Evolutionary conservation across 2,888 invertebrate species (phyloP), one percentile per base, ranked within the genome.

Genomic region (Spodoptera exigua): DNA sequence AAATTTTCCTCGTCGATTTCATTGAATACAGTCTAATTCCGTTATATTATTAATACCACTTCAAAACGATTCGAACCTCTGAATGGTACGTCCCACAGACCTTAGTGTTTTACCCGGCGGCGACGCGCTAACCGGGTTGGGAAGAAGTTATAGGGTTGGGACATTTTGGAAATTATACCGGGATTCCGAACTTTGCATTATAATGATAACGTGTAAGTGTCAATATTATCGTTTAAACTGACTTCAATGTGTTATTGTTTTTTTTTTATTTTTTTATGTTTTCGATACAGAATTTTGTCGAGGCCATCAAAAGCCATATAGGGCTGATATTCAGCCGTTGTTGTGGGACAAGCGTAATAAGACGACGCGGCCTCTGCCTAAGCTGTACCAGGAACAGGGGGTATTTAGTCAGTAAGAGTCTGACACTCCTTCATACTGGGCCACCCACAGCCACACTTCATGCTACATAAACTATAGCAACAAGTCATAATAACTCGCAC

Each of bases 41-140:
- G 77, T 72, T 79, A 78, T 49, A 56, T 62, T 79, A 81, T 81
- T 80, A 79, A 77, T 78, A 78, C 54, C 57, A 60, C 63, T 76
- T 73, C 71, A 76, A 66, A 60, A 17, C 74, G 71, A 67, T 73
- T 76, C 74, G 79, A 72, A 71, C 67, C 77, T 66, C 69, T 76
- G 74, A 69, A 66, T 73, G 70, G 66, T 57, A 35, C 70, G 74
- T 61, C 79, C 79, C 68, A 81, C 75, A 74, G 69, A 81, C 77
- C 81, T 83, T 75, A 64, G 53, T 61, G 59, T 58, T 74, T 61
- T 56, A 64, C 70, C 78, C 64, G 51, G 39, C 60, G 72, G 73
- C 78, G 56, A 34, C 57, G 51, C 44, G 63, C 72, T 80, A 79
- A 79, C 78, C 77, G 62, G 74, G 77, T 79, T 57, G 70, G 27